Conservation (phyloP, 2,113 vertebrate genomes). For the Bostrychus sinensis region DNA sequence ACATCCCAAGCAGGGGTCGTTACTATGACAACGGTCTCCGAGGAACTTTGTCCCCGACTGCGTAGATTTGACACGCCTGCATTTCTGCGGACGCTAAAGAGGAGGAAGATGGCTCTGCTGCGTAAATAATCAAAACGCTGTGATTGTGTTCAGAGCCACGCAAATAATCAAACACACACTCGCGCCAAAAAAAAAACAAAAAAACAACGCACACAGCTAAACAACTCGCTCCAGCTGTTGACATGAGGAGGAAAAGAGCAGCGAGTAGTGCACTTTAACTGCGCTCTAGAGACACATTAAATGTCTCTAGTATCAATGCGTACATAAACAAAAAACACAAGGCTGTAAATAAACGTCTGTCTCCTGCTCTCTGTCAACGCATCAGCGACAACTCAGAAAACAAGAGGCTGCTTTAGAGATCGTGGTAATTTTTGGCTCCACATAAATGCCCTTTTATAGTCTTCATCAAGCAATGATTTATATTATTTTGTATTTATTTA, state of each 20-base stretch:
- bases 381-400: not conserved
- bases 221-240: conserved; percentile 27
- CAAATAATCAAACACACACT: conserved; percentile 45
- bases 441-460: not conserved
- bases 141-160: conserved; percentile 49
- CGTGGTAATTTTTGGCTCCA: not conserved
- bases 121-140: conserved; percentile 56
- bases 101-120: conserved; percentile 50
- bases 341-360: conserved; percentile 7
- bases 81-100: conserved; percentile 19
- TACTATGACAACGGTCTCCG: conserved; percentile 41
- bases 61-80: conserved; percentile 10
- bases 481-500: too few relatives aligned
- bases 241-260: not conserved
- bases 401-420: not conserved
- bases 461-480: not conserved
- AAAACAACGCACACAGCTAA: not conserved
- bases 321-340: conserved; percentile 15
- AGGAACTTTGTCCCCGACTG: conserved; percentile 30
- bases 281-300: conserved; percentile 25
- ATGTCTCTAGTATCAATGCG: not conserved
- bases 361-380: not conserved
- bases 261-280: not conserved
- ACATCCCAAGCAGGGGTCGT: conserved; percentile 56
- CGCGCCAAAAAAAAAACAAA: conserved; percentile 10